Conservation (phyloP, 2,888 invertebrate genomes). For the Lapara coniferarum region DNA sequence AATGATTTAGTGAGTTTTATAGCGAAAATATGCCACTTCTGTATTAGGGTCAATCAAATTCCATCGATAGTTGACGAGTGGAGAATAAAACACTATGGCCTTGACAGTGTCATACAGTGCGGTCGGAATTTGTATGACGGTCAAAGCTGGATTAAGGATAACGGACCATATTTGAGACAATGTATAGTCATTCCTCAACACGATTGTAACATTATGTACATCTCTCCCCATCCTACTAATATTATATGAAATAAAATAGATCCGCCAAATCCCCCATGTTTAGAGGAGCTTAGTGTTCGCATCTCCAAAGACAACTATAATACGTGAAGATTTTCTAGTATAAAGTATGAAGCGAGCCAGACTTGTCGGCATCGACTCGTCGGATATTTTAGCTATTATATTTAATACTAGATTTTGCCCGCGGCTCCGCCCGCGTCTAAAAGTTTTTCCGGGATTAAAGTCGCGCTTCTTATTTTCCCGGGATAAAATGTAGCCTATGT, state of each 20-base stretch:
- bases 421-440: too few relatives aligned
- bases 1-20: conserved; percentile 5
- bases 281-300: background rate
- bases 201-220: background rate
- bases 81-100: too few relatives aligned
- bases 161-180: background rate
- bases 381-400: background rate
- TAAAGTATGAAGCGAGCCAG: conserved; percentile 2
- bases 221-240: too few relatives aligned
- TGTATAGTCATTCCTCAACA: background rate
- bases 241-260: too few relatives aligned
- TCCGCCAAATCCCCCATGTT: conserved; percentile 7
- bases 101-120: too few relatives aligned
- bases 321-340: conserved; percentile 4
- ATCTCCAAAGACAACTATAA: background rate
- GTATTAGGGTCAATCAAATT: background rate
- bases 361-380: background rate
- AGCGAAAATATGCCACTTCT: conserved; percentile 29
- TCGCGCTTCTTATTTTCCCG: too few relatives aligned
- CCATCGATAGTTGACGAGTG: too few relatives aligned
- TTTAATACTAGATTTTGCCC: too few relatives aligned
- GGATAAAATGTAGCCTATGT: too few relatives aligned
- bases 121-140: too few relatives aligned
- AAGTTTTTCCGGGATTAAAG: too few relatives aligned
- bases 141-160: too few relatives aligned